Evolutionary conservation across 2,113 vertebrate species (phyloP).

Genomic region (Hydropotes inermis): DNA sequence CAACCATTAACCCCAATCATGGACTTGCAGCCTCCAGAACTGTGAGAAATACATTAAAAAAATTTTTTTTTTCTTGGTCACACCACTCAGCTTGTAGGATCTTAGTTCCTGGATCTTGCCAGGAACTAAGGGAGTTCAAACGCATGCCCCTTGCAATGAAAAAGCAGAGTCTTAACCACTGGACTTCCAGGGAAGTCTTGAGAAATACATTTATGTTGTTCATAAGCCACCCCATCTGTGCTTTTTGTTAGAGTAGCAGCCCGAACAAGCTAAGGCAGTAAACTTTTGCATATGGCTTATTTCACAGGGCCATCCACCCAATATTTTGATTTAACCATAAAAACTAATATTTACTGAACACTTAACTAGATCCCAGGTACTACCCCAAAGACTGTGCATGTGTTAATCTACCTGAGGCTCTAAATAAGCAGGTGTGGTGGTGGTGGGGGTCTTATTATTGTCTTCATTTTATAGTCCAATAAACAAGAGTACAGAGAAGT

Average conservation of each 20-base stretch:
- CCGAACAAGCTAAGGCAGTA: not conserved
- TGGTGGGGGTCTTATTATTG: not conserved
- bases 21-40: not conserved
- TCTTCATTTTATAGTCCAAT: not conserved
- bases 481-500: not conserved
- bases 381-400: not conserved
- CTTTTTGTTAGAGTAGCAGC: not conserved
- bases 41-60: not conserved
- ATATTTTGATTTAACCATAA: not conserved
- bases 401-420: not conserved
- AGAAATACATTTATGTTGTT: not conserved
- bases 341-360: not conserved
- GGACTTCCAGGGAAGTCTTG: not conserved
- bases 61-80: not conserved
- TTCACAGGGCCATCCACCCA: not conserved
- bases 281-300: not conserved
- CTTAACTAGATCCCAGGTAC: not conserved
- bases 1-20: too few relatives aligned
- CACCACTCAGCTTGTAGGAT: not conserved
- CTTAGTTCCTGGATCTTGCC: not conserved
- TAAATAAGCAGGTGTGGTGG: not conserved
- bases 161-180: not conserved
- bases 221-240: not conserved
- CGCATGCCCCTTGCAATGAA: not conserved
- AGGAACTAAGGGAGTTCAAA: not conserved